These are phyloP conservation scores for Hippoglossus hippoglossus DNA, from an alignment of 2,797 vertebrate species.

Conservation along the genomic window DNA sequence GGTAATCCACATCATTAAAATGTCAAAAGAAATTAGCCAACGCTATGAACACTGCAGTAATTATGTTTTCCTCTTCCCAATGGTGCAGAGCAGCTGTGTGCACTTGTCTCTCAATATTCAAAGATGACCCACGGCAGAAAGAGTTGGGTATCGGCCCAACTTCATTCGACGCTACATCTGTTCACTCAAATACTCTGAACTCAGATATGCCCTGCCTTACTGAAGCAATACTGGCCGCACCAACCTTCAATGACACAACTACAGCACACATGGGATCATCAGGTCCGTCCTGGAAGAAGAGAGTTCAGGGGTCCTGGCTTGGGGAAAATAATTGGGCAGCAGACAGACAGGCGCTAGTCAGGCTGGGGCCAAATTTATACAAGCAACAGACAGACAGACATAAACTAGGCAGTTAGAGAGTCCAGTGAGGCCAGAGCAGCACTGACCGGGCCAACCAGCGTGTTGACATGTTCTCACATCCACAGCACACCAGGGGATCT, in stretches of 20 bases:
- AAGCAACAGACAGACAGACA: conserved; percentile 67
- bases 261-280: conserved; percentile 60
- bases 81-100: not conserved
- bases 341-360: conserved; percentile 64
- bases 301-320: conserved; percentile 71
- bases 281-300: conserved; percentile 53
- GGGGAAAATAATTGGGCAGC: conserved; percentile 77
- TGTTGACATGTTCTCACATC: conserved; percentile 76
- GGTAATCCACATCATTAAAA: not conserved
- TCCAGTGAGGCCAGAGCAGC: conserved; percentile 73
- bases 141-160: not conserved
- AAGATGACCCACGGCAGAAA: not conserved
- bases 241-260: conserved; percentile 64
- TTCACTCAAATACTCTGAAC: conserved; percentile 24
- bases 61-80: not conserved
- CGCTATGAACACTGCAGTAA: not conserved
- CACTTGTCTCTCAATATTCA: not conserved
- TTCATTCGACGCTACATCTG: not conserved
- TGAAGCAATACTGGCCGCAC: conserved; percentile 48
- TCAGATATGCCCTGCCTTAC: conserved; percentile 43
- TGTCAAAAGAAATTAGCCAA: not conserved
- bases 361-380: conserved; percentile 71
- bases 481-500: conserved; percentile 55
- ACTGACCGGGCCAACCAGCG: conserved; percentile 65
- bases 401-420: conserved; percentile 77